phyloP scores from a whole-genome alignment of 2,797 vertebrate genomes.

The Delichon dasypus region DNA sequence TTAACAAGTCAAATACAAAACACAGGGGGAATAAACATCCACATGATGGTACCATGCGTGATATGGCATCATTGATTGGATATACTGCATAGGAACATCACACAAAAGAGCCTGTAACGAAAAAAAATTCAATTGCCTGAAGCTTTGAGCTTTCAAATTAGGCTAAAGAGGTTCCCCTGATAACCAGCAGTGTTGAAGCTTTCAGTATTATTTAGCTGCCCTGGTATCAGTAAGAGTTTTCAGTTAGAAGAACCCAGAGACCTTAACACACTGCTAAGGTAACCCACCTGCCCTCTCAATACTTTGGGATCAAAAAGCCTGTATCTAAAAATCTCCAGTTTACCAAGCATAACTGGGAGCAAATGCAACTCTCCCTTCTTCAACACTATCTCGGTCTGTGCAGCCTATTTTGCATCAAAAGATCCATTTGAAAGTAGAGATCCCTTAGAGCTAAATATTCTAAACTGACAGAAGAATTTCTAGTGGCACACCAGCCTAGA shows the following conservation, averaged over 20 bases:
- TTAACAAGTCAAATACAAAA: conserved; percentile 82
- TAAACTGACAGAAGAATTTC: conserved; percentile 84
- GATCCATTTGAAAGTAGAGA: conserved; percentile 81
- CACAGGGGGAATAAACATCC: conserved; percentile 58
- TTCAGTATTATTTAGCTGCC: conserved; percentile 68
- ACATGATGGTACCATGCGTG: conserved; percentile 30
- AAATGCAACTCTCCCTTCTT: conserved; percentile 58
- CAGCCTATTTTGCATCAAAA: conserved; percentile 84
- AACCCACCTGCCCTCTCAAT: conserved; percentile 28
- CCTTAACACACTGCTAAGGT: background rate
- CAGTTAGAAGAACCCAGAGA: background rate
- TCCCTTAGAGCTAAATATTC: conserved; percentile 82
- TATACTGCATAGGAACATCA: conserved; percentile 67
- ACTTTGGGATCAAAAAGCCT: conserved; percentile 55
- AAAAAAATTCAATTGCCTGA: conserved; percentile 69
- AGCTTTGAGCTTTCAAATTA: conserved; percentile 80
- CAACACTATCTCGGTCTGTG: conserved; percentile 69
- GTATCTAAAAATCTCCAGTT: conserved; percentile 57
- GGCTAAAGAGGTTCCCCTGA: conserved; percentile 77
- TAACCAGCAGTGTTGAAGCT: conserved; percentile 70
- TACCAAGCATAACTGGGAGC: conserved; percentile 60
- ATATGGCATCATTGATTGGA: conserved; percentile 70
- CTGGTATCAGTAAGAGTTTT: conserved; percentile 31
- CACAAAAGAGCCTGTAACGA: conserved; percentile 61
- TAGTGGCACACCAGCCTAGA: conserved; percentile 80